Conservation (phyloP, 2,113 vertebrate species). For the Panthera tigris region DNA sequence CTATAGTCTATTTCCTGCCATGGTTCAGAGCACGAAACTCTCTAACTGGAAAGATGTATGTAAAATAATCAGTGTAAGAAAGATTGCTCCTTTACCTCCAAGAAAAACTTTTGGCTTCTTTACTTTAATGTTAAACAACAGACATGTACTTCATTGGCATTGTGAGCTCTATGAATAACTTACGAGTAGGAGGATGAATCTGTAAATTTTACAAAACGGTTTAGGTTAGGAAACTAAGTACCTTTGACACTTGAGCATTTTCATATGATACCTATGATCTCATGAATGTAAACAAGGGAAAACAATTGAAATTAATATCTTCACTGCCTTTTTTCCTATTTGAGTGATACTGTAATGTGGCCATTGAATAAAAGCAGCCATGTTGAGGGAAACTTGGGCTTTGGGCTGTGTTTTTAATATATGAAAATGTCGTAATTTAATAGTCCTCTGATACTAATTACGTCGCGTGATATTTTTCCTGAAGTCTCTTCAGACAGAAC, state of each 20-base stretch:
- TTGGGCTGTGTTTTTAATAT: slow-evolving; percentile 40
- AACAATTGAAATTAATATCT: slow-evolving; percentile 22
- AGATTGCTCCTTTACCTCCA: slow-evolving; percentile 30
- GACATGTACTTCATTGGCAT: not conserved
- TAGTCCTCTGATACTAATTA: slow-evolving; percentile 64
- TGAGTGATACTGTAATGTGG: not conserved
- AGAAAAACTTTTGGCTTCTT: slow-evolving; percentile 31
- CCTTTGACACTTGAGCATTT: not conserved
- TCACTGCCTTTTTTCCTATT: not conserved
- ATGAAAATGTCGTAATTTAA: slow-evolving; percentile 59
- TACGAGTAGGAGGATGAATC: not conserved
- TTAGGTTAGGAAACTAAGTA: not conserved
- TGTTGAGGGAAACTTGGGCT: slow-evolving; percentile 1
- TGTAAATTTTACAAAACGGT: not conserved
- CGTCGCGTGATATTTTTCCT: slow-evolving; percentile 30
- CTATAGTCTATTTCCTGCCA: slow-evolving; percentile 43
- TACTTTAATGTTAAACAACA: slow-evolving; percentile 47
- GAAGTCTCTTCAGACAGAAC: slow-evolving; percentile 34
- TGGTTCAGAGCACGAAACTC: slow-evolving; percentile 21
- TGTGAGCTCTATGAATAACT: not conserved
- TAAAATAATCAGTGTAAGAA: slow-evolving; percentile 54
- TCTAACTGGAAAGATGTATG: slow-evolving; percentile 31
- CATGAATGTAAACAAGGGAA: not conserved
- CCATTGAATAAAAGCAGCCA: slow-evolving; percentile 32
- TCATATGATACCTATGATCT: not conserved